Evolutionary conservation across 2,888 invertebrate genomes (phyloP).

Genomic region (Watsonalla binaria): DNA sequence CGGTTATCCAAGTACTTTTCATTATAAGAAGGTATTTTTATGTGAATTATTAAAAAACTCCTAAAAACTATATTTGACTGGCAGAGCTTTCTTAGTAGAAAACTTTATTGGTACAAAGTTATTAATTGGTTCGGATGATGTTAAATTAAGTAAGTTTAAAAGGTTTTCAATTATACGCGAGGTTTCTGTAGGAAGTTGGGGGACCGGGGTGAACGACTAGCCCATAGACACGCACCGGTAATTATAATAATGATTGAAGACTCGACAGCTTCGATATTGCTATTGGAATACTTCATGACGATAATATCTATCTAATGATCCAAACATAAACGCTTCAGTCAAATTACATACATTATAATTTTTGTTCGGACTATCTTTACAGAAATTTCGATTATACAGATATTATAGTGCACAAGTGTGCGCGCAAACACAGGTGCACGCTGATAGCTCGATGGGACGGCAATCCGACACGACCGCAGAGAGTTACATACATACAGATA

Average conservation of each 20-base stretch:
- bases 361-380: no score
- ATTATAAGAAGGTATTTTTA: no score
- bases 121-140: neutral
- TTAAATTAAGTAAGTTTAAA: conserved; percentile 1
- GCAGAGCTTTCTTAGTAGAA: neutral
- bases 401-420: no score
- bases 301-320: neutral
- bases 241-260: neutral
- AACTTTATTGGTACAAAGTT: neutral
- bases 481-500: no score
- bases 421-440: no score
- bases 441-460: no score
- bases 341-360: no score
- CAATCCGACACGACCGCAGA: no score
- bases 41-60: no score
- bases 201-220: neutral
- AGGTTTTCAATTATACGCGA: neutral
- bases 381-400: no score
- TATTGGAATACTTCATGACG: neutral
- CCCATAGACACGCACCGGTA: neutral
- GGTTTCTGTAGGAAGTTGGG: neutral
- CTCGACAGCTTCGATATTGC: neutral
- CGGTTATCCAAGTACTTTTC: no score
- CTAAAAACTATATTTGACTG: no score
- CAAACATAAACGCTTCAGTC: neutral